Evolutionary conservation across 2,888 invertebrate genomes (phyloP).

Genomic region (Folsomia manolachei): DNA sequence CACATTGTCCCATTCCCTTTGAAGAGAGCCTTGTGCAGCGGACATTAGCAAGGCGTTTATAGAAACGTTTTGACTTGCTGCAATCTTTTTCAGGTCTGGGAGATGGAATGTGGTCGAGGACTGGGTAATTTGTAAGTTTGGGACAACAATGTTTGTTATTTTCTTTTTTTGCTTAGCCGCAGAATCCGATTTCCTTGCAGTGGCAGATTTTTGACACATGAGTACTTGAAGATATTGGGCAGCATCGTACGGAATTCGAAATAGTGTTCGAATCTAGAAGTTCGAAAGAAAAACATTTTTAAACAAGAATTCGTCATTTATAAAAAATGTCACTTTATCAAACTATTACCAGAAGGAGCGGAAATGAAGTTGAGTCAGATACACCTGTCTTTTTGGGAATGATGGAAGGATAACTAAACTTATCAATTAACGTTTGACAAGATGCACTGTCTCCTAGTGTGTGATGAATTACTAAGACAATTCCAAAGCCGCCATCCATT

Average conservation of each 20-base stretch:
- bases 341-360: too few species aligned
- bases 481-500: background rate
- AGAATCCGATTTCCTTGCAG: background rate
- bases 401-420: background rate
- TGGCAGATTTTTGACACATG: too few species aligned
- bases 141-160: background rate
- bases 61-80: background rate
- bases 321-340: too few species aligned
- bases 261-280: too few species aligned
- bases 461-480: background rate
- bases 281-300: too few species aligned
- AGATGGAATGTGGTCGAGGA: background rate
- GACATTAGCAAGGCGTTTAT: background rate
- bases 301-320: too few species aligned
- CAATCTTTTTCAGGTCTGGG: background rate
- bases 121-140: background rate
- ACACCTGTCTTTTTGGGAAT: too few species aligned
- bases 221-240: background rate
- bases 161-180: background rate
- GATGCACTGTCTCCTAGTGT: background rate
- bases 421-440: background rate
- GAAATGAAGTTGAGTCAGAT: too few species aligned
- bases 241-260: background rate
- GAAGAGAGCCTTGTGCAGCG: background rate
- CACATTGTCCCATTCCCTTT: background rate